Evolutionary conservation across 2,113 vertebrate species (phyloP).

Genomic region (Leptodactylus fuscus): DNA sequence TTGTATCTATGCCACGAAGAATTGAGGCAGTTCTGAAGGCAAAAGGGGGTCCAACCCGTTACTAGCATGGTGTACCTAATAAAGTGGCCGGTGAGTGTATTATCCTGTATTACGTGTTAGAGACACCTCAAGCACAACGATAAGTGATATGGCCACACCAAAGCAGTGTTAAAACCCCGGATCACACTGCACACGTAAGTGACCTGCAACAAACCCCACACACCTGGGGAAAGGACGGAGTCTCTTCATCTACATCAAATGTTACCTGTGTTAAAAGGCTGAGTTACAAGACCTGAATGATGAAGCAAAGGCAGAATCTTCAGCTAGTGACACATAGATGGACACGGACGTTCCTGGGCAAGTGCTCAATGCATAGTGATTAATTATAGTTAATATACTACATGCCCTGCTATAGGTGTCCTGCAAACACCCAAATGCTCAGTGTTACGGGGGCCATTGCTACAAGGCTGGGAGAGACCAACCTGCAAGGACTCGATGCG

Average conservation of each 20-base stretch:
- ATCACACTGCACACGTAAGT: constrained; percentile 73
- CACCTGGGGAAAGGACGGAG: constrained; percentile 83
- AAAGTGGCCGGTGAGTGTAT: too few species aligned
- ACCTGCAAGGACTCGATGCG: constrained; percentile 88
- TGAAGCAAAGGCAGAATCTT: background rate
- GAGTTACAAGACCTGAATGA: constrained; percentile 75
- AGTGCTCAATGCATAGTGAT: background rate
- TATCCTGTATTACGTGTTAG: too few species aligned
- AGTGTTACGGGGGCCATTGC: too few species aligned
- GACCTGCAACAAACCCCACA: constrained; percentile 74
- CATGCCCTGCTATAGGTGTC: background rate
- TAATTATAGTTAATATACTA: background rate
- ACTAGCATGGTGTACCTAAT: too few species aligned
- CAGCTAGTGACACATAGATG: background rate
- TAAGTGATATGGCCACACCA: constrained; percentile 62
- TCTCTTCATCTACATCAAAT: constrained; percentile 92
- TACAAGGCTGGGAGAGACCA: constrained; percentile 38
- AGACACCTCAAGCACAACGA: constrained; percentile 14
- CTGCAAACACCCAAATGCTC: background rate
- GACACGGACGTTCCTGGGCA: background rate
- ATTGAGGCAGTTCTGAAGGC: too few species aligned
- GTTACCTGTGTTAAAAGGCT: constrained; percentile 89
- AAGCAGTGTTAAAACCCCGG: constrained; percentile 68
- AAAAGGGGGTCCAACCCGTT: too few species aligned
- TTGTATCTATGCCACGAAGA: too few species aligned